Evolutionary conservation across 2,113 vertebrate genomes (phyloP), one percentile per base, ranked within the genome.

Genomic region (Triplophysa siluroides): DNA sequence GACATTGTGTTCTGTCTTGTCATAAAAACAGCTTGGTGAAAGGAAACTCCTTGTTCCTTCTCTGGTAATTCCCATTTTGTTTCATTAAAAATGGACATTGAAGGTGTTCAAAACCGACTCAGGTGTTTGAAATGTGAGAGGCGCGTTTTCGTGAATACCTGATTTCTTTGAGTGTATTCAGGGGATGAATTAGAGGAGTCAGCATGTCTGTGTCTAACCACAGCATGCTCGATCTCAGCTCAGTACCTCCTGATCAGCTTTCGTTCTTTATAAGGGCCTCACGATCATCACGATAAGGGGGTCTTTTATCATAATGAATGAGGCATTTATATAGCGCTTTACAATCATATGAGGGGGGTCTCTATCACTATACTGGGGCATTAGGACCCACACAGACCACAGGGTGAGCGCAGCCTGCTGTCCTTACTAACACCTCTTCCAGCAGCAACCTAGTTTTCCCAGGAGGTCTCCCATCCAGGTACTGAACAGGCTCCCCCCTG

Each of bases 211-310:
- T 83, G 85, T 88, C 82, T 86, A 84, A 88, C 87, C 89, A 54
- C 83, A 13, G 78, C 85, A 41, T 13, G 66, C 58, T 38, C 6
- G 77, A 23, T 43, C 29, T 60, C 63, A 54, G 4, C 54, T 66
- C 13, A 9, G 24, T 26, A 38, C 78, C 26, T 70, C 72, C 33
- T 43, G 87, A 86, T 88, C 88, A 19, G 66, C 58, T 77, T 81
- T 84, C 87, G 81, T 88, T 91, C 91, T 91, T 87, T 90, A 91
- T 89, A 88, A 90, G 87, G 88, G 87, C 79, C 86, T 90, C 87
- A 86, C 90, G 88, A 92, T 91, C 88, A 90, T 89, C 90, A 89
- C 87, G 89, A 90, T 90, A 88, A 89, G 87, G 87, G 88, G 84
- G 66, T 87, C 70, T 58, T 33, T 26, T 33, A 29, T 56, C 69